Percentiles rank a stretch among this genome's conserved stretches.
These are phyloP conservation scores for Calameuta filiformis DNA, from an alignment of 2,888 invertebrate genomes.

Conservation along the genomic window DNA sequence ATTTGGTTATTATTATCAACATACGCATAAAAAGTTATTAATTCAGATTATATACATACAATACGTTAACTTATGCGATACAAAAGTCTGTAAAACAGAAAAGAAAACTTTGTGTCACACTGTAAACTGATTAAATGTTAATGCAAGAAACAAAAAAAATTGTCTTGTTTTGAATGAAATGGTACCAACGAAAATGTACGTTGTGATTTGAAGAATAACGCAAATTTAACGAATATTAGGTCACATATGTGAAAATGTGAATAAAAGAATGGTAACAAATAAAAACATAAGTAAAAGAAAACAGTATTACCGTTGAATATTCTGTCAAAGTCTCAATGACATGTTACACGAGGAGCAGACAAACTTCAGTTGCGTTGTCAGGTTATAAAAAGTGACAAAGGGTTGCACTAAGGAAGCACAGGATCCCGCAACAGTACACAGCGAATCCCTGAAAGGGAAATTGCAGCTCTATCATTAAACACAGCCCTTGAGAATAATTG, in stretches of 20 bases:
- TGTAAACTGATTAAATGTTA: not conserved
- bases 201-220: not conserved
- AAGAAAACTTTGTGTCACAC: not conserved
- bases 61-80: not conserved
- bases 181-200: not conserved
- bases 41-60: not conserved
- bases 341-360: slow-evolving; percentile 34
- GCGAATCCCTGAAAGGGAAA: slow-evolving; percentile 31
- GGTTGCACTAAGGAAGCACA: slow-evolving; percentile 29
- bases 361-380: slow-evolving; percentile 35
- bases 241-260: not conserved
- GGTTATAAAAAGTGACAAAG: slow-evolving; percentile 45
- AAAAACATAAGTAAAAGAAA: not conserved
- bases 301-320: slow-evolving; percentile 27
- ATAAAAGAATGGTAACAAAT: not conserved
- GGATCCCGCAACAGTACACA: slow-evolving; percentile 24
- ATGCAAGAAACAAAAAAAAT: not conserved
- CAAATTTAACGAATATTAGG: not conserved
- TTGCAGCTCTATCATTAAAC: slow-evolving; percentile 23
- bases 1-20: not conserved
- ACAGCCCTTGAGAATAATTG: slow-evolving; percentile 15
- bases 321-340: slow-evolving; percentile 46
- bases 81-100: not conserved
- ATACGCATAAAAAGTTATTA: not conserved
- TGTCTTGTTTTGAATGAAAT: not conserved